A percentile compares a stretch with the other conserved stretches of the same genome.
phyloP scores from a whole-genome alignment of 2,888 invertebrate genomes.

The Meliscaeva auricollis region DNA sequence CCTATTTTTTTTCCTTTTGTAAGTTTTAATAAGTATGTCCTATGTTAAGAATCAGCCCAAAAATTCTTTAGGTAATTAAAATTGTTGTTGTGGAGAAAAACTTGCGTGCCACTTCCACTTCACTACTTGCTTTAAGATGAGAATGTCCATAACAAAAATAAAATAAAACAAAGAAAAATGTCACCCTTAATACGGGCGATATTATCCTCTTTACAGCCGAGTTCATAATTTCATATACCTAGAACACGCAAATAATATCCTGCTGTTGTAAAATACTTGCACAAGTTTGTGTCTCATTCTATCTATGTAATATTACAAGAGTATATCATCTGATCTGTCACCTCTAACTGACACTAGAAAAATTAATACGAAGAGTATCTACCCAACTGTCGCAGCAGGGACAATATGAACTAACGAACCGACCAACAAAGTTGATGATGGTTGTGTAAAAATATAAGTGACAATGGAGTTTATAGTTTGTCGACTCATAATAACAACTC shows the following conservation, averaged over 20 bases:
- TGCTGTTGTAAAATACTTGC: constrained; percentile 42
- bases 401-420: constrained; percentile 15
- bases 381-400: constrained; percentile 34
- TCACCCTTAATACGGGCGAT: no score
- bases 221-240: constrained; percentile 63
- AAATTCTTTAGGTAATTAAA: no score
- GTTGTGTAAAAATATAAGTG: constrained; percentile 38
- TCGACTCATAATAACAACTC: constrained; percentile 40
- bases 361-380: constrained; percentile 58
- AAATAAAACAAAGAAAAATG: no score
- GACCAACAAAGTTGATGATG: constrained; percentile 26
- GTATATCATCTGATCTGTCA: constrained; percentile 55
- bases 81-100: no score
- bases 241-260: constrained; percentile 64
- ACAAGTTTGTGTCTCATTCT: constrained; percentile 50
- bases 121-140: no score
- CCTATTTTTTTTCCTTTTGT: no score
- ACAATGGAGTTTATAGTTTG: constrained; percentile 41
- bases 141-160: no score
- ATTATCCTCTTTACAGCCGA: no score
- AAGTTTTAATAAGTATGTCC: no score
- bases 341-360: constrained; percentile 66
- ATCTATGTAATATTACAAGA: constrained; percentile 1
- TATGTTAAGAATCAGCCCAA: no score
- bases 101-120: no score